Evolutionary conservation across 2,113 vertebrate genomes (phyloP).

Genomic region (Athene cunicularia): DNA sequence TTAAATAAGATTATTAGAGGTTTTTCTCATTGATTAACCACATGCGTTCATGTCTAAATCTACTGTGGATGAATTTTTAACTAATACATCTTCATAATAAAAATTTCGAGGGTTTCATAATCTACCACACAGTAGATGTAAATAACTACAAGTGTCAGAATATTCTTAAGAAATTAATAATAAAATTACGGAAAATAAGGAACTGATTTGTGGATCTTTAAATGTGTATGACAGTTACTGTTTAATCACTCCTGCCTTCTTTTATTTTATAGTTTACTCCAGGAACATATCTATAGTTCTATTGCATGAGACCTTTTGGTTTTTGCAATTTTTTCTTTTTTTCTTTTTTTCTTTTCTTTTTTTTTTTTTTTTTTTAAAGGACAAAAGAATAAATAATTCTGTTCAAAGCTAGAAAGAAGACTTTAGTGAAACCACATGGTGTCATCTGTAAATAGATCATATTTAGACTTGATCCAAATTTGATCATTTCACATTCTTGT

Average conservation of each 20-base stretch:
- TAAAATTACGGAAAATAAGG: not conserved
- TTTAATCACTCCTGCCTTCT: not conserved
- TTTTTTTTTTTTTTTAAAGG: not conserved
- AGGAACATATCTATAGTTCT: not conserved
- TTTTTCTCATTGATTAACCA: not conserved
- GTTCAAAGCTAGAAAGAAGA: not conserved
- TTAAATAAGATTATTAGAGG: not conserved
- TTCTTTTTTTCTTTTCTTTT: not conserved
- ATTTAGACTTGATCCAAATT: not conserved
- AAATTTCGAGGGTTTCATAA: not conserved
- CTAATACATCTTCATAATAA: not conserved
- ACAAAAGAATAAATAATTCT: not conserved
- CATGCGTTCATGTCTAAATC: rapidly evolving
- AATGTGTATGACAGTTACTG: not conserved
- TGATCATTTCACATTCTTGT: not conserved
- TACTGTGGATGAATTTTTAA: not conserved
- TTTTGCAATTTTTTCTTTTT: not conserved
- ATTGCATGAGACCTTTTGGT: not conserved
- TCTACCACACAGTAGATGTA: not conserved
- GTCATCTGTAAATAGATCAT: not conserved
- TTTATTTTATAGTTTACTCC: not conserved
- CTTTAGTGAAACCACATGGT: not conserved
- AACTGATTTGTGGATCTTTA: not conserved
- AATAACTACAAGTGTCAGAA: not conserved
- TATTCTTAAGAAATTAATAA: not conserved